Evolutionary conservation across 2,797 vertebrate genomes (phyloP).

Genomic region (Euphonia xanthogaster): DNA sequence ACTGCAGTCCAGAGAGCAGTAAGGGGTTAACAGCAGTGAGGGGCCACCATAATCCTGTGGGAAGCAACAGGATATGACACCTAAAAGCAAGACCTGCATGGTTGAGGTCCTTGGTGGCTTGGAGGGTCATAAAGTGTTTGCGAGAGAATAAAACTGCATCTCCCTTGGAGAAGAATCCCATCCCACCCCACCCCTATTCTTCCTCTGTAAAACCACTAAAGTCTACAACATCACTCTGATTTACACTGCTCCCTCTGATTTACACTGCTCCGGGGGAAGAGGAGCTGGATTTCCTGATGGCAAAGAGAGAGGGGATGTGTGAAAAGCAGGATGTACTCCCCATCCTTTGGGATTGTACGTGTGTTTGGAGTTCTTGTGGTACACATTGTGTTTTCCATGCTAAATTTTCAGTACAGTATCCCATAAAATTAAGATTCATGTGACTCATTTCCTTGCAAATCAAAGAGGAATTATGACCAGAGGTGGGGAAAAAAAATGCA

Average conservation of each 20-base stretch:
- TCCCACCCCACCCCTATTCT: not conserved
- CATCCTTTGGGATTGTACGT: rapidly evolving
- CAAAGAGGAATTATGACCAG: not conserved
- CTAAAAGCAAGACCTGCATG: not conserved
- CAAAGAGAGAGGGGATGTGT: not conserved
- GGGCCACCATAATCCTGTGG: not conserved
- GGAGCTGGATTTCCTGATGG: not conserved
- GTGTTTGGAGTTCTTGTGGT: not conserved
- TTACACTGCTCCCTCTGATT: not conserved
- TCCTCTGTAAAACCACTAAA: rapidly evolving
- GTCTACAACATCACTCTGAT: not conserved
- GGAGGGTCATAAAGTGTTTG: not conserved
- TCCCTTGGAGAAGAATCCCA: not conserved
- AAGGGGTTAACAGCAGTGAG: not conserved
- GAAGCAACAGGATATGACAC: not conserved
- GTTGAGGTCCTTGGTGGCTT: not conserved
- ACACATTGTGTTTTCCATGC: not conserved
- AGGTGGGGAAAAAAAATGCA: not conserved
- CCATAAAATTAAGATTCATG: not conserved
- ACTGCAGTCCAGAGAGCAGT: not conserved
- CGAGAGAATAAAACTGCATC: not conserved
- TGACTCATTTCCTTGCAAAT: not conserved
- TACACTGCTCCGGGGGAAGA: rapidly evolving
- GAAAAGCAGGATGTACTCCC: not conserved
- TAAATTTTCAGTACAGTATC: not conserved